Evolutionary conservation across 1,140 invertebrate species (phyloP), one percentile per base, ranked within the genome.

Genomic region (Drosophila subpulchrella): DNA sequence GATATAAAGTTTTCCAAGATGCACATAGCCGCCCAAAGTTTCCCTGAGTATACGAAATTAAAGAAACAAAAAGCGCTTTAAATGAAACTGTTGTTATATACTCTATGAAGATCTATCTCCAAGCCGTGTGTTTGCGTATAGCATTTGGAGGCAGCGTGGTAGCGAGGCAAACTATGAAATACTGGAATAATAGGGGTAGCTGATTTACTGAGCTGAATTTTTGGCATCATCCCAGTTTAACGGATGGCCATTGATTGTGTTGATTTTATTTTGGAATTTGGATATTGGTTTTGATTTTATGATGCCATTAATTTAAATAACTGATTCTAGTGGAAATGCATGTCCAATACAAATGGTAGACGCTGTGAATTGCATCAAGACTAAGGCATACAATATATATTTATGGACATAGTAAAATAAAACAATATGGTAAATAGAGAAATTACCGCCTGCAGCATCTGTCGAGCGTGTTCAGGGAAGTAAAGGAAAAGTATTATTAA

Each of bases 401-500:
- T 47, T 42, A 47, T 56, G 66, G 34, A 71, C 44, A 51, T 36
- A 58, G 41, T 65, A 50, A 15, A 34, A 55, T 63, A 62, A 62
- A 50, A 59, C 51, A 57, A 46, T 50, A 56, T 36, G 47, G 59
- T 41, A 77, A 70, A 32, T 79, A 27, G 51, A 77, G 61, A 82
- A 81, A 74, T 91, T 91, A 90, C 90, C 90, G 90, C 90, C 90
- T 85, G 90, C 90, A 80, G 90, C 90, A 91, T 91, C 90, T 91
- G 90, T 91, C 75, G 72, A 85, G 83, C 90, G 84, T 90, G 78
- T 50, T 50, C 58, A 55, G 66, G 79, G 73, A 62, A 89, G 80
- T 77, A 89, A 60, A 84, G 65, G 65, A 60, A 77, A 71, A 88
- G 77, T 89, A 58, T 42, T 68, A 88, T 89, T 88, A 88, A 68